These are phyloP conservation scores for Charaxes varanes DNA, from an alignment of 1,140 invertebrate species.

Conservation along the genomic window DNA sequence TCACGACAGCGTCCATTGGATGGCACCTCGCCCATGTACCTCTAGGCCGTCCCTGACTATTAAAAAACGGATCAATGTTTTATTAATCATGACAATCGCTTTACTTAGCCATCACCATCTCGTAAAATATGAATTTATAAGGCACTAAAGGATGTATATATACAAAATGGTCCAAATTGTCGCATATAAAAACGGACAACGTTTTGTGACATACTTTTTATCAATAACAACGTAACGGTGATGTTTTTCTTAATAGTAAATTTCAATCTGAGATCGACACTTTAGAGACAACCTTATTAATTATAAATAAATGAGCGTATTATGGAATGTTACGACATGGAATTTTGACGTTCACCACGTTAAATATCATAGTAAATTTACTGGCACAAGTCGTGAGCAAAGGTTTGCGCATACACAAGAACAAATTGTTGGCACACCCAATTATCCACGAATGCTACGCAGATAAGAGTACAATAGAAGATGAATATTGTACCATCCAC, in stretches of 20 bases:
- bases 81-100: constrained; percentile 29
- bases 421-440: too few relatives aligned
- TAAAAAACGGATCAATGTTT: constrained; percentile 32
- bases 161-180: constrained; percentile 48
- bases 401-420: too few relatives aligned
- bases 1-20: too few relatives aligned
- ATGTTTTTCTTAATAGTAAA: constrained; percentile 67
- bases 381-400: too few relatives aligned
- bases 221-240: constrained; percentile 47
- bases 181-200: constrained; percentile 34
- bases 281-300: constrained; percentile 63
- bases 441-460: too few relatives aligned
- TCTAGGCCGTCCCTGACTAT: too few relatives aligned
- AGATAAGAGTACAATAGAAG: too few relatives aligned
- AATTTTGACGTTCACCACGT: constrained; percentile 21
- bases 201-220: constrained; percentile 55
- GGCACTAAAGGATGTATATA: constrained; percentile 60
- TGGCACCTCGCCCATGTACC: too few relatives aligned
- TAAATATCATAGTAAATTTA: too few relatives aligned
- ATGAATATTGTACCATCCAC: too few relatives aligned
- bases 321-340: constrained; percentile 44
- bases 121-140: constrained; percentile 44
- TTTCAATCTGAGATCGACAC: constrained; percentile 72
- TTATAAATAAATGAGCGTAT: constrained; percentile 47
- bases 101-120: constrained; percentile 44